Evolutionary conservation across 2,797 vertebrate species (phyloP).

Genomic region (Neosilurus mollespiculum): DNA sequence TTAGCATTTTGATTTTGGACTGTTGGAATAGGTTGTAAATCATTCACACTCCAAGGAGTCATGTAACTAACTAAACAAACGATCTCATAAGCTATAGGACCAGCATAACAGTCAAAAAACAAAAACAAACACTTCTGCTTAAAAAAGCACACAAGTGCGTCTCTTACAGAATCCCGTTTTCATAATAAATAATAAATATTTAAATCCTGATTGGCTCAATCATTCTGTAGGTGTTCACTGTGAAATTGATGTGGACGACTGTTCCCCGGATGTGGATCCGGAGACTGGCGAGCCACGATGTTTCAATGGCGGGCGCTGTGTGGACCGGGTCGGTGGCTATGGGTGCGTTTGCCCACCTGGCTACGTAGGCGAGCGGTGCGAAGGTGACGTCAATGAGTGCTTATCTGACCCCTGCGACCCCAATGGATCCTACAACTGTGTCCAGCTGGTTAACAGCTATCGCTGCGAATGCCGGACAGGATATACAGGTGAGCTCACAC

Average conservation of each 20-base stretch:
- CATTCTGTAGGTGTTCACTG: constrained; percentile 87
- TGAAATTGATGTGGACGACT: constrained; percentile 94
- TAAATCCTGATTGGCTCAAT: neutral
- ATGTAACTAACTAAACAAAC: too few relatives aligned
- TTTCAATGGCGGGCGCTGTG: constrained; percentile 91
- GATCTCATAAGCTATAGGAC: neutral
- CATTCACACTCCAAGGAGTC: neutral
- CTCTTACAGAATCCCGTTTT: neutral
- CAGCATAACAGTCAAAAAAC: neutral
- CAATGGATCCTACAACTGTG: constrained; percentile 91
- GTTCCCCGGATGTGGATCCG: constrained; percentile 81
- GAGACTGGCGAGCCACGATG: constrained; percentile 87
- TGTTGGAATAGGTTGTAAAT: neutral
- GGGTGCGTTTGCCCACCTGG: constrained; percentile 87
- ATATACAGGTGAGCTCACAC: constrained; percentile 78
- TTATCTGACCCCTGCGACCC: constrained; percentile 94
- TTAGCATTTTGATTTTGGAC: neutral
- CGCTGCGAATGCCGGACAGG: constrained; percentile 92
- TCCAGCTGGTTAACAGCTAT: constrained; percentile 93
- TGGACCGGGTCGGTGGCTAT: constrained; percentile 92
- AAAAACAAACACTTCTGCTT: too few relatives aligned
- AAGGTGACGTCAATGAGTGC: constrained; percentile 96
- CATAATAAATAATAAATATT: neutral
- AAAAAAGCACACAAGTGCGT: neutral
- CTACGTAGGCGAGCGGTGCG: constrained; percentile 94